Evolutionary conservation across 2,888 invertebrate genomes (phyloP).

Genomic region (Erebia ligea): DNA sequence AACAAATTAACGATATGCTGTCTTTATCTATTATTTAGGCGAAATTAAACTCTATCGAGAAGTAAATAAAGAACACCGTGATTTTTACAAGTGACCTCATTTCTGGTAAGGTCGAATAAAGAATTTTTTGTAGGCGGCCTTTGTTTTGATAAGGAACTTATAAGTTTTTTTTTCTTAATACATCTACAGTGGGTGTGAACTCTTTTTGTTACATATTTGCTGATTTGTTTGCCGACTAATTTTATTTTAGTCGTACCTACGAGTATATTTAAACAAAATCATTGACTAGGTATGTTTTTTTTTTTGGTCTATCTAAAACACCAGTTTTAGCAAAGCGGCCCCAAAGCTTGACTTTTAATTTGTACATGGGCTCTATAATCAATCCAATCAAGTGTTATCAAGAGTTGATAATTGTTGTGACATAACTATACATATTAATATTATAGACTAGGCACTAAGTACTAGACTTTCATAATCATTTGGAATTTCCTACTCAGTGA

Average conservation of each 20-base stretch:
- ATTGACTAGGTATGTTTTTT: constrained; percentile 11
- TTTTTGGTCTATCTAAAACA: too few relatives aligned
- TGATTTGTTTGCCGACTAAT: constrained; percentile 52
- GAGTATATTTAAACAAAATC: neutral
- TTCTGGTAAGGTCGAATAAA: constrained; percentile 51
- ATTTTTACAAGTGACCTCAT: constrained; percentile 11
- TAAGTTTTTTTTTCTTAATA: constrained; percentile 59
- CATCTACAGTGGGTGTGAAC: constrained; percentile 66
- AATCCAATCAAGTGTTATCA: too few relatives aligned
- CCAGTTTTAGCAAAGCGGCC: too few relatives aligned
- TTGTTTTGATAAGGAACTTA: constrained; percentile 69
- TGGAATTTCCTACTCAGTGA: too few relatives aligned
- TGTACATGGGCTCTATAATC: too few relatives aligned
- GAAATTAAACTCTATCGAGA: constrained; percentile 43
- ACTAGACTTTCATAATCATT: too few relatives aligned
- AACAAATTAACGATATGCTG: constrained; percentile 42
- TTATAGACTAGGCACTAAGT: too few relatives aligned
- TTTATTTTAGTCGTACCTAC: constrained; percentile 23
- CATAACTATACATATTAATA: too few relatives aligned
- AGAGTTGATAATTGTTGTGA: too few relatives aligned
- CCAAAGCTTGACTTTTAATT: too few relatives aligned
- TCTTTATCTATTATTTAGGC: constrained; percentile 35
- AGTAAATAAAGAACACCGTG: neutral
- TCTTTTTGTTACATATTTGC: constrained; percentile 58
- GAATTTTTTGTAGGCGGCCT: constrained; percentile 57